These are phyloP conservation scores for Spheniscus humboldti DNA, from an alignment of 2,797 vertebrate species.

Conservation along the genomic window DNA sequence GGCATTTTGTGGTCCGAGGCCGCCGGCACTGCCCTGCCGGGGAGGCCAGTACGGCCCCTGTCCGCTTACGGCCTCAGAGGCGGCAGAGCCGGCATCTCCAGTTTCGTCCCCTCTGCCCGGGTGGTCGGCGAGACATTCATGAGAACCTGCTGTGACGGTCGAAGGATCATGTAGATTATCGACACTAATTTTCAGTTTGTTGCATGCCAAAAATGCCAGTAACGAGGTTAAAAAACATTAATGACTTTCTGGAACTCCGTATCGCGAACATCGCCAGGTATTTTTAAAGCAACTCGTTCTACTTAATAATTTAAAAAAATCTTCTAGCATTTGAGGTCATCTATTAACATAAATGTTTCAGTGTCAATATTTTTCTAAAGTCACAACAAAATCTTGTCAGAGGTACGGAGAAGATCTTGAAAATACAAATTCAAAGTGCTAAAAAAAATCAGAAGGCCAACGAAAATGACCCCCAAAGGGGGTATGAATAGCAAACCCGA, in stretches of 20 bases:
- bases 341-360: not conserved
- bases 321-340: not conserved
- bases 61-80: rapidly evolving
- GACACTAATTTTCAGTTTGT: not conserved
- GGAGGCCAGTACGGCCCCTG: no score
- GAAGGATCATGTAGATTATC: not conserved
- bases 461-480: not conserved
- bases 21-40: not conserved
- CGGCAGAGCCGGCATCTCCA: rapidly evolving
- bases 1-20: not conserved
- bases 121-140: rapidly evolving
- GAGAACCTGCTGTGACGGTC: no score
- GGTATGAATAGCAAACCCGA: not conserved
- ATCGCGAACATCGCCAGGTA: not conserved
- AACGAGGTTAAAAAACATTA: not conserved
- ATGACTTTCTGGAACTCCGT: not conserved
- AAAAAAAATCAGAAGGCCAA: not conserved
- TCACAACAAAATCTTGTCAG: not conserved
- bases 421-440: not conserved
- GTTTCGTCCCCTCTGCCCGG: rapidly evolving
- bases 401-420: not conserved
- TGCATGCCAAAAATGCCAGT: not conserved
- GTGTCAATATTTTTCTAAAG: not conserved
- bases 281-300: not conserved
- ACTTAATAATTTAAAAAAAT: not conserved